Evolutionary conservation across 2,888 invertebrate genomes (phyloP).

Genomic region (Cataglyphis altisquamis): DNA sequence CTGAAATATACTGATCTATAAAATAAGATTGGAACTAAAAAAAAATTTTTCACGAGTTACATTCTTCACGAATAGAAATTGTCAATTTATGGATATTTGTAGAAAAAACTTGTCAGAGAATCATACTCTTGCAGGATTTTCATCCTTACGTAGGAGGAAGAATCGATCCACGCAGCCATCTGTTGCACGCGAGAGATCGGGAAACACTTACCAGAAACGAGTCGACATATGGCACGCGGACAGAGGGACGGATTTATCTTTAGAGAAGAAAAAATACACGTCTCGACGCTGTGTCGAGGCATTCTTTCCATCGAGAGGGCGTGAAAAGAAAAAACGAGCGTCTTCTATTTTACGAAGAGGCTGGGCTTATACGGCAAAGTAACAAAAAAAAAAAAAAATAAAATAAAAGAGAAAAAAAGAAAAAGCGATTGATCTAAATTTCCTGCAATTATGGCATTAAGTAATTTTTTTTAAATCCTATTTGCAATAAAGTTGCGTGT

Average conservation of each 20-base stretch:
- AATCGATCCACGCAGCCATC: slow-evolving; percentile 75
- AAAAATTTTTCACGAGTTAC: not conserved
- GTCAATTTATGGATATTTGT: not conserved
- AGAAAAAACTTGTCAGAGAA: slow-evolving; percentile 8
- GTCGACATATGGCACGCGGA: slow-evolving; percentile 83
- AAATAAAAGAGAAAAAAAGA: not conserved
- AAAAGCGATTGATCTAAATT: not conserved
- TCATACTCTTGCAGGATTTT: slow-evolving; percentile 46
- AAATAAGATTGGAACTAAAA: not conserved
- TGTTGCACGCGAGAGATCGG: slow-evolving; percentile 80
- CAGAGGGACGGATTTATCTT: slow-evolving; percentile 72
- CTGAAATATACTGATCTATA: not conserved
- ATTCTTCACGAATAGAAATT: not conserved
- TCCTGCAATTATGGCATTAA: not conserved
- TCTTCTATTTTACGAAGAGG: not conserved
- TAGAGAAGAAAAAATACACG: slow-evolving; percentile 58
- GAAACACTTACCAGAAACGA: slow-evolving; percentile 76
- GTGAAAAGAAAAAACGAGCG: not conserved
- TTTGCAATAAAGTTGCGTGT: not conserved
- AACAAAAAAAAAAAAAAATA: not conserved
- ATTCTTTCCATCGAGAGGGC: slow-evolving; percentile 43
- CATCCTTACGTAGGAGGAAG: slow-evolving; percentile 50
- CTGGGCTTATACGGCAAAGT: not conserved
- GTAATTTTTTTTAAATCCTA: not conserved
- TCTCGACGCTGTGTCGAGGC: not conserved